These are phyloP conservation scores for Melanaphis sacchari DNA, from an alignment of 1,140 invertebrate species.

Conservation along the genomic window DNA sequence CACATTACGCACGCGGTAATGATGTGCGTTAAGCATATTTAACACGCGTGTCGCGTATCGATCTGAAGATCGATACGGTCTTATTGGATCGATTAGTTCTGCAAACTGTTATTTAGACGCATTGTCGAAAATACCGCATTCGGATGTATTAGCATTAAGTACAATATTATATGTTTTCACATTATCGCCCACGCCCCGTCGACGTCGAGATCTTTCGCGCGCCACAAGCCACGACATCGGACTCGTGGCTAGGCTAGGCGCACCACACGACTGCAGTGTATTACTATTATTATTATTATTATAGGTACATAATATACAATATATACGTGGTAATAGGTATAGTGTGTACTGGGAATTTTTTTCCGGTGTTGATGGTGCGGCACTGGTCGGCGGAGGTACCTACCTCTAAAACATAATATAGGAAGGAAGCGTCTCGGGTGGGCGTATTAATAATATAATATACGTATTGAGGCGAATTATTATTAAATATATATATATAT, in stretches of 20 bases:
- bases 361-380: background rate
- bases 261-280: background rate
- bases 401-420: background rate
- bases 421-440: conserved; percentile 3
- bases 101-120: too few species aligned
- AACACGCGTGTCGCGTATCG: background rate
- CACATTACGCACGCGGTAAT: background rate
- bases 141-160: background rate
- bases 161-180: background rate
- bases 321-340: background rate
- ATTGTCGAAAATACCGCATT: background rate
- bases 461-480: background rate
- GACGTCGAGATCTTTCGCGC: background rate
- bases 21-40: background rate
- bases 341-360: background rate
- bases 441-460: background rate
- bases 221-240: background rate
- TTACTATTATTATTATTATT: too few species aligned
- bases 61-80: background rate
- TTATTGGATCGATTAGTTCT: background rate
- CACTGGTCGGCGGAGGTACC: background rate
- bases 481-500: background rate
- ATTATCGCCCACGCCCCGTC: background rate
- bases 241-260: background rate
- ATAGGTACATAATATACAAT: too few species aligned